Evolutionary conservation across 1,140 invertebrate species (phyloP).

Genomic region (Lordiphosa collinella): DNA sequence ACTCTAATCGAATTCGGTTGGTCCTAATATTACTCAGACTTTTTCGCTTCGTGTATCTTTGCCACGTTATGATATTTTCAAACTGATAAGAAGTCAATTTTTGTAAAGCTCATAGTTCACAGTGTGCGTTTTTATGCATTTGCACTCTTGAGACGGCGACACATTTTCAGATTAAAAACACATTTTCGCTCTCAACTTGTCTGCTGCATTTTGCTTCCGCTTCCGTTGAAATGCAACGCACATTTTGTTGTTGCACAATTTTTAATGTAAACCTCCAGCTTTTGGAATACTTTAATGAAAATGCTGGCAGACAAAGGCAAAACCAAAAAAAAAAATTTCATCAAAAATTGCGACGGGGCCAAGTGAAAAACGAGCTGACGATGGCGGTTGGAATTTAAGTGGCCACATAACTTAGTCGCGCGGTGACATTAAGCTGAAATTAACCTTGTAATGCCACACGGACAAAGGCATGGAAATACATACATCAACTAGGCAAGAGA

Average conservation of each 20-base stretch:
- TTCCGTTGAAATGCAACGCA: no score
- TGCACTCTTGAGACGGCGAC: not conserved
- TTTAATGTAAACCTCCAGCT: not conserved
- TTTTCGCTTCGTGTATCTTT: no score
- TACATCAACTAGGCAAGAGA: constrained; percentile 14
- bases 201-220: no score
- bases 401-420: constrained; percentile 48
- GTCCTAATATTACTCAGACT: no score
- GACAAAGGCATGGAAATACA: constrained; percentile 20
- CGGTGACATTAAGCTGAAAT: constrained; percentile 61
- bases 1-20: no score
- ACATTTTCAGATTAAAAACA: not conserved
- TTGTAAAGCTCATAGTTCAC: no score
- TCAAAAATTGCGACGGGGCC: constrained; percentile 47
- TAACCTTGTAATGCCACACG: constrained; percentile 57
- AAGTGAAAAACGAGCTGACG: constrained; percentile 16
- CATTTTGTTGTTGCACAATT: no score
- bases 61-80: no score
- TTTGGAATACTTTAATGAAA: not conserved
- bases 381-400: constrained; percentile 44
- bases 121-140: not conserved
- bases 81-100: no score
- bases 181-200: not conserved
- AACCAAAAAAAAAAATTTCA: constrained; percentile 38
- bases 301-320: not conserved